Conservation (phyloP, 2,797 vertebrate species). For the Poeciliopsis paucimaculata region DNA sequence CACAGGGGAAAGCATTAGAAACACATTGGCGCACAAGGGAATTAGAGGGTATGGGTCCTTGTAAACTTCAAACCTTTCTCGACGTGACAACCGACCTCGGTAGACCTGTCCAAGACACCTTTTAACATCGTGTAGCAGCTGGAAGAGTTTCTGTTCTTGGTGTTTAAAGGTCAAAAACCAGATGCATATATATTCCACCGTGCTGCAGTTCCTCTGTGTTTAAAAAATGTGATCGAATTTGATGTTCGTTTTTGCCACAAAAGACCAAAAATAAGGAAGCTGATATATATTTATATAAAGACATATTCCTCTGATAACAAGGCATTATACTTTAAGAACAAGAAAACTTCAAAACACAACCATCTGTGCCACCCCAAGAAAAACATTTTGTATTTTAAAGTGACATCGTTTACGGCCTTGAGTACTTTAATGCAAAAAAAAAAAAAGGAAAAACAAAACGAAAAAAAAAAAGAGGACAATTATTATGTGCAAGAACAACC, state of each 20-base stretch:
- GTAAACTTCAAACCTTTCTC: neutral
- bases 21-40: neutral
- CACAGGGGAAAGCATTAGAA: neutral
- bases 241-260: neutral
- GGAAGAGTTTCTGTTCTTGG: slow-evolving; percentile 19
- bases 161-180: slow-evolving; percentile 21
- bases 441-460: too few species aligned
- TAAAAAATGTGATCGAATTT: neutral
- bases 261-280: neutral
- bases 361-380: neutral
- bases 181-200: neutral
- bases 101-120: slow-evolving; percentile 16
- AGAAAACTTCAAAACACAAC: neutral
- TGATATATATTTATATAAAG: neutral
- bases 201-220: neutral
- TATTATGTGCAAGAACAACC: neutral
- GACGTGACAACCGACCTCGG: slow-evolving; percentile 3
- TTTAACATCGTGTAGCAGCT: slow-evolving; percentile 1
- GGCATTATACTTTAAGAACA: neutral
- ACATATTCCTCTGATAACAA: neutral
- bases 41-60: slow-evolving; percentile 3
- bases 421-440: neutral
- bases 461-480: neutral
- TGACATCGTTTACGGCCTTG: neutral
- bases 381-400: neutral